Evolutionary conservation across 2,113 vertebrate species (phyloP).

Genomic region (Perccottus glenii): DNA sequence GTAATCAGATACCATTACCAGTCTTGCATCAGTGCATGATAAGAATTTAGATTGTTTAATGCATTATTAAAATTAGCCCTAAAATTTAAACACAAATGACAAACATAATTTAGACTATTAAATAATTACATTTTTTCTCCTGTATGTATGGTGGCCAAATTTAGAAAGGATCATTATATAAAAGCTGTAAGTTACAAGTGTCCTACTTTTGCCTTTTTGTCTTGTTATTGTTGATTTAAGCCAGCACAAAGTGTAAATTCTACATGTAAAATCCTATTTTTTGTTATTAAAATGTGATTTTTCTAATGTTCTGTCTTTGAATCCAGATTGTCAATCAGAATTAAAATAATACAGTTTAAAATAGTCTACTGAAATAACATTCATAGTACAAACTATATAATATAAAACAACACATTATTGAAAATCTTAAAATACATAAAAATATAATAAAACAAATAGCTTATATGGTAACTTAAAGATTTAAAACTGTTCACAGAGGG

Average conservation of each 20-base stretch:
- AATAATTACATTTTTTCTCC: slow-evolving; percentile 6
- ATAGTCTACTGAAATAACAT: neutral
- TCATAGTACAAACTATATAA: no score
- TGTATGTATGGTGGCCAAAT: slow-evolving; percentile 52
- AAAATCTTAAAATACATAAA: no score
- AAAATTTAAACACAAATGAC: slow-evolving; percentile 3
- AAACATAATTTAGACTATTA: neutral
- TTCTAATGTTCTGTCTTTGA: slow-evolving; percentile 28
- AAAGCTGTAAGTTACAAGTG: slow-evolving; percentile 41
- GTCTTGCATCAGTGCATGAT: slow-evolving; percentile 43
- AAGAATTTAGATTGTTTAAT: slow-evolving; percentile 13
- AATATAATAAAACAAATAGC: no score
- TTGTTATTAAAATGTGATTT: slow-evolving; percentile 55
- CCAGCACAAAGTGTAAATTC: slow-evolving; percentile 44
- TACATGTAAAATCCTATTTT: slow-evolving; percentile 67
- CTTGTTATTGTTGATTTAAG: slow-evolving; percentile 58
- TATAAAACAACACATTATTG: no score
- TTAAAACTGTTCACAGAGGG: no score
- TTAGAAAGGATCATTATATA: neutral
- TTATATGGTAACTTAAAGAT: no score
- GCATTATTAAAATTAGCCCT: slow-evolving; percentile 15
- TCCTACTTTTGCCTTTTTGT: slow-evolving; percentile 65
- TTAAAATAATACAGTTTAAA: neutral
- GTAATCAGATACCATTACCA: slow-evolving; percentile 4
- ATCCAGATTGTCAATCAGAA: neutral